These are phyloP conservation scores for Aricia agestis DNA, from an alignment of 1,140 invertebrate genomes.

Conservation along the genomic window DNA sequence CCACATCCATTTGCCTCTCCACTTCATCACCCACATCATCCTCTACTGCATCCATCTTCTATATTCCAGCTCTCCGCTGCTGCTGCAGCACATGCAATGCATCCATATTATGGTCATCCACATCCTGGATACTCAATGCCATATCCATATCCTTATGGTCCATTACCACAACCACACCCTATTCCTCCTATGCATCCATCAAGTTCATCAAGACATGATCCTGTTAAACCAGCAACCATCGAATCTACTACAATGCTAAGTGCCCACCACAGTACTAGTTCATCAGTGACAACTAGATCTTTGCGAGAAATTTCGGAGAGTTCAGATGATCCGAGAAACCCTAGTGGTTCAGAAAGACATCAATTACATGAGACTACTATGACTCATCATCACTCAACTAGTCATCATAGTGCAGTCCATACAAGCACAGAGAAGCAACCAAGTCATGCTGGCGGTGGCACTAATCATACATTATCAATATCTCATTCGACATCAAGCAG, in stretches of 20 bases:
- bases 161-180: slow-evolving; percentile 83
- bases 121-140: slow-evolving; percentile 82
- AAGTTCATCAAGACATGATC: slow-evolving; percentile 71
- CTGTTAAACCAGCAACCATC: slow-evolving; percentile 75
- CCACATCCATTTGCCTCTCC: slow-evolving; percentile 78
- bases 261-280: slow-evolving; percentile 80
- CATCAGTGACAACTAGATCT: slow-evolving; percentile 77
- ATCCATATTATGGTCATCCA: slow-evolving; percentile 82
- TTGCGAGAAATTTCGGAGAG: slow-evolving; percentile 78
- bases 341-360: slow-evolving; percentile 72
- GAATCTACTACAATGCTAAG: slow-evolving; percentile 83
- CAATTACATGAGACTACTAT: slow-evolving; percentile 79
- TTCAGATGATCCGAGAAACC: slow-evolving; percentile 68
- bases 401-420: slow-evolving; percentile 80
- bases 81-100: slow-evolving; percentile 78
- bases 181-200: slow-evolving; percentile 82
- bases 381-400: slow-evolving; percentile 79
- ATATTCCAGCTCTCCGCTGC: slow-evolving; percentile 77
- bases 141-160: slow-evolving; percentile 83
- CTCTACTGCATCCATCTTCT: slow-evolving; percentile 82
- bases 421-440: slow-evolving; percentile 78
- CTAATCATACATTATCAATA: slow-evolving; percentile 79
- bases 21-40: slow-evolving; percentile 79
- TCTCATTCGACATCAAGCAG: slow-evolving; percentile 81
- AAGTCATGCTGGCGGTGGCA: slow-evolving; percentile 72